phyloP scores from a whole-genome alignment of 2,888 invertebrate species.

The Aleiodes testaceus region DNA sequence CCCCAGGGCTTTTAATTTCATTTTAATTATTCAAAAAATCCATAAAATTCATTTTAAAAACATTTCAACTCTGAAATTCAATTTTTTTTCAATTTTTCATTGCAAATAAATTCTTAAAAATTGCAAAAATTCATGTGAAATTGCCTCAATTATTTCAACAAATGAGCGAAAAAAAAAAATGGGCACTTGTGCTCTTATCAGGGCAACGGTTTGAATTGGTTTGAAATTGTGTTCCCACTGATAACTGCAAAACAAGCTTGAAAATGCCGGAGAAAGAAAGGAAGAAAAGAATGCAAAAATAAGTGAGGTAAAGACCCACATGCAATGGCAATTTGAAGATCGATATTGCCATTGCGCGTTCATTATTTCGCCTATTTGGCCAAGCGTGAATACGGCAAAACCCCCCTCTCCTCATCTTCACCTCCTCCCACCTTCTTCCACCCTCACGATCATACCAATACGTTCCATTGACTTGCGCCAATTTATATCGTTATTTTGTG shows the following conservation, averaged over 20 bases:
- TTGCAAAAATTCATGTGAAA: too few species aligned
- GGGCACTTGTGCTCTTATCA: too few species aligned
- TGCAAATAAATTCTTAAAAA: too few species aligned
- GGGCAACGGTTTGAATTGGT: too few species aligned
- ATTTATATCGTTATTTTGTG: constrained; percentile 23
- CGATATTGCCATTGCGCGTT: constrained; percentile 29
- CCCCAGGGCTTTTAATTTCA: too few species aligned
- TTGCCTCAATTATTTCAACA: too few species aligned
- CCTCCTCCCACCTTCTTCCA: not conserved
- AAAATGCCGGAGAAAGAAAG: not conserved
- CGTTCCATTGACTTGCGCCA: constrained; percentile 23
- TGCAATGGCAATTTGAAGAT: constrained; percentile 31
- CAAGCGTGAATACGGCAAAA: constrained; percentile 26
- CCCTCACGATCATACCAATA: constrained; percentile 1
- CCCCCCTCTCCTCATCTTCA: not conserved
- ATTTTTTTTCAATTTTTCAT: too few species aligned
- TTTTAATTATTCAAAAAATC: too few species aligned
- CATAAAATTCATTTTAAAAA: too few species aligned
- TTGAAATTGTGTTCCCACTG: not conserved
- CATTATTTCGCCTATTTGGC: constrained; percentile 28
- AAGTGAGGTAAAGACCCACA: constrained; percentile 11
- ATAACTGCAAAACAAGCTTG: not conserved
- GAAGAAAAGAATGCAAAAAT: not conserved
- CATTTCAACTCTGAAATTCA: too few species aligned
- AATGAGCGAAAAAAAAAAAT: too few species aligned